A percentile compares a stretch with the other conserved stretches of the same genome.
Evolutionary conservation across 2,797 vertebrate genomes (phyloP).

Genomic region (Neosilurus hyrtlii): DNA sequence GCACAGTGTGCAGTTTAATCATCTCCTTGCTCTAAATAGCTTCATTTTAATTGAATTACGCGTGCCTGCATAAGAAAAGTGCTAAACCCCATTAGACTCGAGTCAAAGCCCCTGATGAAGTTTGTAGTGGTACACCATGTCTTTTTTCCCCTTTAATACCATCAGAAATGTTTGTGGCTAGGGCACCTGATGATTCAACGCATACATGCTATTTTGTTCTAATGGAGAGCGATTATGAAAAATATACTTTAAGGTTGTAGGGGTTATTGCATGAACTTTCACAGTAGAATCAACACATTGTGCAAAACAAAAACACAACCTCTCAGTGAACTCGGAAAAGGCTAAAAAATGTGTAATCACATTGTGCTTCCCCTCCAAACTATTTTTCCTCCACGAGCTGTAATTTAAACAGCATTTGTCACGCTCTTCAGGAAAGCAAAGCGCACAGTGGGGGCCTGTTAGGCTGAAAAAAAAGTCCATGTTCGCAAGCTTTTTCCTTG

Average conservation of each 20-base stretch:
- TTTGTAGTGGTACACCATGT: background rate
- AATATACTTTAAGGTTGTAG: background rate
- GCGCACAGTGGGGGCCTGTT: conserved; percentile 71
- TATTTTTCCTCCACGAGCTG: conserved; percentile 39
- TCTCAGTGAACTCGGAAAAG: background rate
- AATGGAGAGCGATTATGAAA: conserved; percentile 53
- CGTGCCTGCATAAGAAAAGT: background rate
- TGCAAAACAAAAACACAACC: conserved; percentile 4
- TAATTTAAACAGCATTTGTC: conserved; percentile 57
- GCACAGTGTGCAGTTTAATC: conserved; percentile 14
- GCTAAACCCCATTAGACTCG: background rate
- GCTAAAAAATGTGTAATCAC: background rate
- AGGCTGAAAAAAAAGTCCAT: conserved; percentile 56
- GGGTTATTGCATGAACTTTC: conserved; percentile 23
- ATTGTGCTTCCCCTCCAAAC: conserved; percentile 41
- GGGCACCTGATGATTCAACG: conserved; percentile 13
- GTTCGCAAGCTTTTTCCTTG: conserved; percentile 6
- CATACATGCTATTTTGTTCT: background rate
- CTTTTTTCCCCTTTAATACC: background rate
- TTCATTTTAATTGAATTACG: conserved; percentile 18
- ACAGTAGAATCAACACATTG: background rate
- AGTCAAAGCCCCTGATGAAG: conserved; percentile 4
- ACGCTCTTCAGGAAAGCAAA: conserved; percentile 60
- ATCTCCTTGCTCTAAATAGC: conserved; percentile 27
- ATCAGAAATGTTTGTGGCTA: conserved; percentile 16